Evolutionary conservation across 2,797 vertebrate genomes (phyloP).

Genomic region (Iguana delicatissima): DNA sequence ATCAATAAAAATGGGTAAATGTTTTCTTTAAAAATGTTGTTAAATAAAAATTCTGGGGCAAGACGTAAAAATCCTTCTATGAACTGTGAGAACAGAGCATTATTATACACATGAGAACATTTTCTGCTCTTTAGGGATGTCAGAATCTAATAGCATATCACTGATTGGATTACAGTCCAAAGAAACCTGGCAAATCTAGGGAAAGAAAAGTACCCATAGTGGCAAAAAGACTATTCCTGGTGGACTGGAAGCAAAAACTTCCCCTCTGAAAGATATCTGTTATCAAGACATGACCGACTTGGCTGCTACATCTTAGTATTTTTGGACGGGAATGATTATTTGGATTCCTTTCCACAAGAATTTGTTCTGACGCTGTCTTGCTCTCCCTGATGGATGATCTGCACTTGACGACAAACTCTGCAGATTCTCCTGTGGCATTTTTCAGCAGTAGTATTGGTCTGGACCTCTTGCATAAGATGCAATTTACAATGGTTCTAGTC

Average conservation of each 20-base stretch:
- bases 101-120: not conserved
- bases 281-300: not conserved
- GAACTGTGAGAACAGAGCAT: not conserved
- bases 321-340: not conserved
- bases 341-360: not conserved
- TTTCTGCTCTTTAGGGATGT: not conserved
- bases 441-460: not conserved
- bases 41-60: not conserved
- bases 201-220: not conserved
- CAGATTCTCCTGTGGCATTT: not conserved
- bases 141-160: not conserved
- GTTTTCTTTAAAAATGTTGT: slow-evolving; percentile 3
- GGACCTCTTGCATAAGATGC: not conserved
- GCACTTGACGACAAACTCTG: not conserved
- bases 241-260: not conserved
- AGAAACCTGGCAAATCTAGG: not conserved
- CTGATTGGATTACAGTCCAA: not conserved
- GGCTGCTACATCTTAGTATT: not conserved
- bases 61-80: not conserved
- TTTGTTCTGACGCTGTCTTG: not conserved
- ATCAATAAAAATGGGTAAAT: not conserved
- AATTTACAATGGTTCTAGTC: not conserved
- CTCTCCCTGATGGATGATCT: not conserved
- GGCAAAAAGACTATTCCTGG: not conserved
- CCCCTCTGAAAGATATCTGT: too few relatives aligned